Conservation (phyloP, 2,797 vertebrate species). For the Picus viridis region DNA sequence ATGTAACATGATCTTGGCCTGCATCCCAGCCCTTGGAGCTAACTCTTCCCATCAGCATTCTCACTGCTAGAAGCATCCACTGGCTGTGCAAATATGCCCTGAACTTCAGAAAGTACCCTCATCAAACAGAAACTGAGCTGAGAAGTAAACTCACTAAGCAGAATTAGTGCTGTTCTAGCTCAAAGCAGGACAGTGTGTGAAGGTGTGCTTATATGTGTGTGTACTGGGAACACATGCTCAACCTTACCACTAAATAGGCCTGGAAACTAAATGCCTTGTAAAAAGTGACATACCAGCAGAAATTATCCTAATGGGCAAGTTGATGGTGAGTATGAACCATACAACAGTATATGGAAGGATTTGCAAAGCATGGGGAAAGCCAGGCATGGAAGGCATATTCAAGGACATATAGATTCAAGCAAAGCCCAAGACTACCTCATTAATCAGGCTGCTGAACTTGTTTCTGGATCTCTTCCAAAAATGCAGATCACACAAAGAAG, state of each 20-base stretch:
- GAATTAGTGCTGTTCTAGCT: too few relatives aligned
- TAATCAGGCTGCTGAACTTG: neutral
- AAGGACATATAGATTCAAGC: neutral
- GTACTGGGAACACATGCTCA: too few relatives aligned
- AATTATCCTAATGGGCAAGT: fast-evolving
- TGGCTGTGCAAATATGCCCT: too few relatives aligned
- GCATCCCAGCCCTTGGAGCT: too few relatives aligned
- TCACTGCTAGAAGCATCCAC: too few relatives aligned
- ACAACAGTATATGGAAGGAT: neutral
- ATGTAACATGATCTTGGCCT: too few relatives aligned
- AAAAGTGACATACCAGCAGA: neutral
- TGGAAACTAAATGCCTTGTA: neutral
- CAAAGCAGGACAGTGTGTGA: too few relatives aligned
- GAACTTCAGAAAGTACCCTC: too few relatives aligned
- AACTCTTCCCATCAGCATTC: too few relatives aligned
- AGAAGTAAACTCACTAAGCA: too few relatives aligned
- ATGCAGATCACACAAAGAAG: neutral
- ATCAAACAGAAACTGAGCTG: too few relatives aligned
- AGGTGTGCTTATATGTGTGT: neutral
- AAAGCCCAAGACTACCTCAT: neutral
- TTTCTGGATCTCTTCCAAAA: slow-evolving; percentile 17
- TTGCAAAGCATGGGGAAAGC: neutral
- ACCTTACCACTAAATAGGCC: neutral
- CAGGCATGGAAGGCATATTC: neutral
- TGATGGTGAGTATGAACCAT: neutral